Conservation (phyloP, 1,140 invertebrate species). For the Drosophila nikananu region DNA sequence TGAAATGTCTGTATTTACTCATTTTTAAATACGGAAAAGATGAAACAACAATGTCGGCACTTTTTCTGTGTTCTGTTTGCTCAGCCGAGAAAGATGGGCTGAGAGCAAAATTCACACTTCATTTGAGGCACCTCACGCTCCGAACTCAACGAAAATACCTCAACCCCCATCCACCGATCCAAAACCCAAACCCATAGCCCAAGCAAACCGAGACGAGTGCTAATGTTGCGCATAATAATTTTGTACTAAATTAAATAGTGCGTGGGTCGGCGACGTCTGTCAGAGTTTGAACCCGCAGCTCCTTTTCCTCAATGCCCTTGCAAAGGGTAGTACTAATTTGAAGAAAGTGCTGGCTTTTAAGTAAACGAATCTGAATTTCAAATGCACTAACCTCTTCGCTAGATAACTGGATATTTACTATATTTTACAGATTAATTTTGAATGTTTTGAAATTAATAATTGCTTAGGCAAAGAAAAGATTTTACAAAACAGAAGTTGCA, state of each 20-base stretch:
- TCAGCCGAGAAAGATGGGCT: conserved; percentile 56
- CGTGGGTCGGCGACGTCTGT: conserved; percentile 65
- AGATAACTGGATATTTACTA: too few species aligned
- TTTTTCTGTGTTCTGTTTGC: conserved; percentile 29
- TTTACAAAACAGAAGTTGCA: too few species aligned
- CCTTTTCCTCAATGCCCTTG: background rate
- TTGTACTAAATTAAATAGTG: conserved; percentile 84
- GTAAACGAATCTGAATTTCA: too few species aligned
- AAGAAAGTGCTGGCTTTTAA: too few species aligned
- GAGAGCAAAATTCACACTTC: conserved; percentile 79
- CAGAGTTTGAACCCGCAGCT: conserved; percentile 20
- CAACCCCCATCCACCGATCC: background rate
- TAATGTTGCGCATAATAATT: conserved; percentile 83
- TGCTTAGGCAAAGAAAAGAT: background rate
- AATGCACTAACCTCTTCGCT: too few species aligned
- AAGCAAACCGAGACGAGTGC: conserved; percentile 55
- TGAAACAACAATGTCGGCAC: conserved; percentile 49
- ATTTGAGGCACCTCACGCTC: conserved; percentile 74
- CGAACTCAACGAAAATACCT: conserved; percentile 5
- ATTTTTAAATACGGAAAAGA: conserved; percentile 19
- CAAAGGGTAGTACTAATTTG: background rate
- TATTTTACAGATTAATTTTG: too few species aligned
- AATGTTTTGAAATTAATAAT: background rate
- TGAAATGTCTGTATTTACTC: background rate
- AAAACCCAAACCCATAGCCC: conserved; percentile 12